Evolutionary conservation across 92 coral and sea anemone genomes (phyloP).

Genomic region (Virgularia gustaviana): DNA sequence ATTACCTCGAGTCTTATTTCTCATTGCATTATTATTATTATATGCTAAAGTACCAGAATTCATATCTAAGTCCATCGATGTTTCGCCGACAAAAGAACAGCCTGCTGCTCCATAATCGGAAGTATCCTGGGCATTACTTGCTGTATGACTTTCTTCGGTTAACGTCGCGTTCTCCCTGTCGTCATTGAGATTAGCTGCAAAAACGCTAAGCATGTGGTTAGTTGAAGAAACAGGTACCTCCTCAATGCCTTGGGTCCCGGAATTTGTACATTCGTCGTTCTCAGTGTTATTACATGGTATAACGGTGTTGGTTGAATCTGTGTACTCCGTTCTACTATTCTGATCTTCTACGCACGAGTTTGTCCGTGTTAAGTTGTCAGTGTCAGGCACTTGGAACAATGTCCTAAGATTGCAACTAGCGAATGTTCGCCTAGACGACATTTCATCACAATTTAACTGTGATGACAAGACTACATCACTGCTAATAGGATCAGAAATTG

Average conservation of each 20-base stretch:
- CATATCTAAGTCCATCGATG: not conserved
- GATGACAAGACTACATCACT: conserved; percentile 18
- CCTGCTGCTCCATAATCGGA: not conserved
- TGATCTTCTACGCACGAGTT: not conserved
- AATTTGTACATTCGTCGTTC: not conserved
- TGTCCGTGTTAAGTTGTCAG: not conserved
- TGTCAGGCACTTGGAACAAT: conserved; percentile 33
- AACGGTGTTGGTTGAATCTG: no score
- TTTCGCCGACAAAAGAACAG: not conserved
- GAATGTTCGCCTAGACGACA: conserved; percentile 14
- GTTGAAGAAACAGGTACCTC: not conserved
- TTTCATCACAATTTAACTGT: not conserved
- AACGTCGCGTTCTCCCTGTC: conserved; percentile 2
- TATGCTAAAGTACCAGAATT: not conserved
- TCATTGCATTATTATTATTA: not conserved
- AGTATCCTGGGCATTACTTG: not conserved
- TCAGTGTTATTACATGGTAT: not conserved
- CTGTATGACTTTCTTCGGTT: not conserved
- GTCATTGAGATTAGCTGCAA: not conserved
- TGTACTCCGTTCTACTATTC: no score
- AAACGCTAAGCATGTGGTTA: not conserved
- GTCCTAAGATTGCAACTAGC: conserved; percentile 31
- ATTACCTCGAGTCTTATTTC: not conserved
- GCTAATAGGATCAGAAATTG: not conserved
- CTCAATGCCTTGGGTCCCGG: not conserved